Conservation (phyloP, 2,113 vertebrate species). For the Dipodomys stephensi region DNA sequence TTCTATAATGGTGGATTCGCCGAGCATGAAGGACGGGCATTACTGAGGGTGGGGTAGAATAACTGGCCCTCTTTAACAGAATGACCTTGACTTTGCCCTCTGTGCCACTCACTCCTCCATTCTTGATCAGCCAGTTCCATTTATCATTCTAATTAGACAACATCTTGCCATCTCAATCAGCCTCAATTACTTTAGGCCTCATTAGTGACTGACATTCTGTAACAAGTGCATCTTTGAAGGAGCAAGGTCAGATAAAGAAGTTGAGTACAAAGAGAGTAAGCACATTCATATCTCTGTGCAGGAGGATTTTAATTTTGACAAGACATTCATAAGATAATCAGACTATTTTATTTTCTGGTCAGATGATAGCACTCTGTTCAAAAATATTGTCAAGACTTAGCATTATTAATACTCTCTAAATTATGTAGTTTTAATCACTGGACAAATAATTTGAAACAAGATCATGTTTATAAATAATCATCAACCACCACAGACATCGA, state of each 20-base stretch:
- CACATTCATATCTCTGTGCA: constrained; percentile 62
- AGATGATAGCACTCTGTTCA: neutral
- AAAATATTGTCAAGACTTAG: constrained; percentile 12
- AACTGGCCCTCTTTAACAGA: constrained; percentile 84
- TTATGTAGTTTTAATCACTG: neutral
- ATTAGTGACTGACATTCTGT: constrained; percentile 92
- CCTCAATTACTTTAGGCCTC: constrained; percentile 93
- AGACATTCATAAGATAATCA: constrained; percentile 11
- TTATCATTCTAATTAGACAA: constrained; percentile 94
- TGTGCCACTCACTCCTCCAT: constrained; percentile 87
- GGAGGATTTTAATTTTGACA: neutral
- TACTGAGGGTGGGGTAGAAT: constrained; percentile 42
- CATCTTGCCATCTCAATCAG: constrained; percentile 93
- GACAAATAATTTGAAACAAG: neutral
- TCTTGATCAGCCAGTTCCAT: constrained; percentile 91
- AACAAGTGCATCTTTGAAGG: constrained; percentile 87
- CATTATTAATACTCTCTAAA: neutral
- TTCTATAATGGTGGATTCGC: neutral
- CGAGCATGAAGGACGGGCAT: constrained; percentile 13
- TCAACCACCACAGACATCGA: neutral
- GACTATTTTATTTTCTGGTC: neutral
- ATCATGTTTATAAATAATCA: neutral
- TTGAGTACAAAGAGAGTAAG: constrained; percentile 79
- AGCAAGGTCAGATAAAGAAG: constrained; percentile 88
- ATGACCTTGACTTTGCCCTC: constrained; percentile 90